Evolutionary conservation across 2,888 invertebrate species (phyloP), one percentile per base, ranked within the genome.

Genomic region (Drosophila differens): DNA sequence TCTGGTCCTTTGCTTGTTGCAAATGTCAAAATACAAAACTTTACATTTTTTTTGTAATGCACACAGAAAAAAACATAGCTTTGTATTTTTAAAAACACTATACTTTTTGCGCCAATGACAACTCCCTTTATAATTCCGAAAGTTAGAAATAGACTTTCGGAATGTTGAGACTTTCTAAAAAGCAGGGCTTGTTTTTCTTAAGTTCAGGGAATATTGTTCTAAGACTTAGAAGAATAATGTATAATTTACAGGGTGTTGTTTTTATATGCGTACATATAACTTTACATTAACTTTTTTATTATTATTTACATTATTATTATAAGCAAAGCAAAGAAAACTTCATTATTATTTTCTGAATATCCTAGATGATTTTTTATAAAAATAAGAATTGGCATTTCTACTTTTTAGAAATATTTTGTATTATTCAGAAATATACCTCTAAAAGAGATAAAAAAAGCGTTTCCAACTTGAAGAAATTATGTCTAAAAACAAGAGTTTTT

Each of bases 171-270:
- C 0, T 44, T 44, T 14, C 44, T 14, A 14, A 44, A 14, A 44
- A 14, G 14, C 7, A 22, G 2, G 1, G 6, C 14, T 22, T 47
- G 2, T 7, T 22, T 7, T 47, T 47, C 44, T 14, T 3, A 44
- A 14, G 0, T 22, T 22, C 44, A 6, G 12, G 7, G 14, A 44
- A 22, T 1, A 2, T 3, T 44, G 0, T 14, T 14, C 7, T 7
- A 4, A 47, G 14, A 44, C 6, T n/a, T 12, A 5, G 5, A n/a
- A n/a, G 5, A 44, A 41, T 41, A 41, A 44, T 44, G 6, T 12
- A 6, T 14, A 44, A 44, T 44, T n/a, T 44, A 1, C 9, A 9
- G 9, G 0, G 5, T 9, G 0, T 7, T 3, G 16, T 37, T 19
- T 37, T 10, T n/a, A 4, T 10, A 5, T 41, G 41, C 10, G 0